Evolutionary conservation across 2,113 vertebrate species (phyloP).

Genomic region (Gyps fulvus): DNA sequence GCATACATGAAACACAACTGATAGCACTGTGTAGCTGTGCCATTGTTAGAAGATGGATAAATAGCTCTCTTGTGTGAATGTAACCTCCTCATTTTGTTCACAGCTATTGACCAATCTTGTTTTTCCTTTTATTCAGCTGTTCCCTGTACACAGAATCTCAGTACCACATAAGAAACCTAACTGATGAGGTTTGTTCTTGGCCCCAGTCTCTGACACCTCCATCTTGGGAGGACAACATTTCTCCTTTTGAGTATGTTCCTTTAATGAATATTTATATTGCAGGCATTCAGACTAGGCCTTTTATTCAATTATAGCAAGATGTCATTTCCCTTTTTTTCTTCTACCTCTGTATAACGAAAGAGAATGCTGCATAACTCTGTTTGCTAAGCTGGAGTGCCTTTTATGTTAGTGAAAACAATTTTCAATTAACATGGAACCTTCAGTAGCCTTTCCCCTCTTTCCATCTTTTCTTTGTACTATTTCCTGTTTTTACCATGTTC

Average conservation of each 20-base stretch:
- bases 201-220: neutral
- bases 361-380: neutral
- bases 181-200: neutral
- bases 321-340: neutral
- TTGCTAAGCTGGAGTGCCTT: neutral
- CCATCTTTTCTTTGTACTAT: neutral
- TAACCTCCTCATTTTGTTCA: conserved; percentile 1
- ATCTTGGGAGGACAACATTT: neutral
- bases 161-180: neutral
- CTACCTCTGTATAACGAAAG: neutral
- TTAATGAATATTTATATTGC: neutral
- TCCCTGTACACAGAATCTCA: neutral
- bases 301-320: neutral
- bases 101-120: neutral
- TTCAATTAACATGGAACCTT: neutral
- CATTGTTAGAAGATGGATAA: neutral
- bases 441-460: neutral
- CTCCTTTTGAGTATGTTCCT: neutral
- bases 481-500: neutral
- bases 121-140: conserved; percentile 21
- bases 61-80: neutral
- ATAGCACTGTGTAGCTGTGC: conserved; percentile 15
- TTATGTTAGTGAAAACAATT: neutral
- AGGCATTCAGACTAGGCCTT: neutral
- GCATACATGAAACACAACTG: neutral